phyloP scores from a whole-genome alignment of 2,797 vertebrate genomes.

The Babyrousa celebensis region DNA sequence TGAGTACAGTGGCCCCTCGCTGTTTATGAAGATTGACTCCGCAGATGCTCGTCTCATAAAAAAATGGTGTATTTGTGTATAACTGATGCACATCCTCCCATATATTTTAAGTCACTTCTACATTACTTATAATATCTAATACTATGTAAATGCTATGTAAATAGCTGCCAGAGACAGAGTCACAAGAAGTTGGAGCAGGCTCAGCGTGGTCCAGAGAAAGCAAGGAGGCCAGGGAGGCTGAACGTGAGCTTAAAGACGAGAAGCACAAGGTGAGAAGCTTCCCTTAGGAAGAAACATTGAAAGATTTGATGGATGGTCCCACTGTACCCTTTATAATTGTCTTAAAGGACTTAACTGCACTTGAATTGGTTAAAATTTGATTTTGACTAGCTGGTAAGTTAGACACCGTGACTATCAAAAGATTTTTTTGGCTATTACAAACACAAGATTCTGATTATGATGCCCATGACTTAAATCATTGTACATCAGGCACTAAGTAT shows the following conservation, averaged over 20 bases:
- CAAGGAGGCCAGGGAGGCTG: neutral
- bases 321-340: neutral
- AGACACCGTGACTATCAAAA: neutral
- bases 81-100: neutral
- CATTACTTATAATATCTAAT: neutral
- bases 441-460: neutral
- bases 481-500: neutral
- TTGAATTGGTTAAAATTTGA: neutral
- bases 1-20: neutral
- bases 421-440: neutral
- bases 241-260: neutral
- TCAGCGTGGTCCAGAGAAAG: neutral
- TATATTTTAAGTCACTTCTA: neutral
- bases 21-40: neutral
- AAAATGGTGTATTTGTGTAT: neutral
- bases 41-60: neutral
- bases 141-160: neutral
- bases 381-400: neutral
- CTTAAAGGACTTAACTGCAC: neutral
- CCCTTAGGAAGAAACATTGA: neutral
- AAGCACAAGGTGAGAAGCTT: neutral
- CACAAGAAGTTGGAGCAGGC: neutral
- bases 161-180: neutral
- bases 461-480: conserved; percentile 19
- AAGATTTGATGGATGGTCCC: neutral